These are phyloP conservation scores for Rotaria sp. DNA, from an alignment of 2,888 invertebrate genomes.

Conservation along the genomic window DNA sequence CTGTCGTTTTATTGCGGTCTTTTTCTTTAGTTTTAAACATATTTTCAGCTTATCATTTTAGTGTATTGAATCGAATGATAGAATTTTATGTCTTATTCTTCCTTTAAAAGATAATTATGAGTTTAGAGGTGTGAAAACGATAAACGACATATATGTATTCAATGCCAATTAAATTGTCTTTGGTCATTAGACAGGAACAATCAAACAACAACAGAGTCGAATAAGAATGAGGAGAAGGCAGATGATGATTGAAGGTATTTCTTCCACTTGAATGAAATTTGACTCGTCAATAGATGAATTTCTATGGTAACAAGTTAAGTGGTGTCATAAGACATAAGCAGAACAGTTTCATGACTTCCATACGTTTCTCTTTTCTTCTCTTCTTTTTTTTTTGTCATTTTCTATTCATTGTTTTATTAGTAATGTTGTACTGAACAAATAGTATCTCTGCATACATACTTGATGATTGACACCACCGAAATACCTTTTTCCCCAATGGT, in stretches of 20 bases:
- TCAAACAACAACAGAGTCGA: not conserved
- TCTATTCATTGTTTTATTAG: slow-evolving; percentile 18
- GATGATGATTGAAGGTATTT: slow-evolving; percentile 15
- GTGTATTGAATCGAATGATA: slow-evolving; percentile 16
- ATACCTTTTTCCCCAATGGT: slow-evolving; percentile 13
- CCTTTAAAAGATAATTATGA: slow-evolving; percentile 9
- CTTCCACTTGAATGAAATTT: slow-evolving; percentile 14
- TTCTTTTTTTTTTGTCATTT: not conserved
- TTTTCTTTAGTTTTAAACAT: not conserved
- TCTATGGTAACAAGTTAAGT: slow-evolving; percentile 15
- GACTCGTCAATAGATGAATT: not conserved
- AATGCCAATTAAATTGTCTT: slow-evolving; percentile 32
- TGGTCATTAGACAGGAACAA: slow-evolving; percentile 25
- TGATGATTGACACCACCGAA: slow-evolving; percentile 15
- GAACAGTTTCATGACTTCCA: slow-evolving; percentile 10
- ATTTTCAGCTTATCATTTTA: slow-evolving; percentile 22
- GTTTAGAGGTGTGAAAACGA: slow-evolving; percentile 15
- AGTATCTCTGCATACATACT: not conserved
- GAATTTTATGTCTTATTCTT: slow-evolving; percentile 16
- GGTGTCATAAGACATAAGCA: not conserved
- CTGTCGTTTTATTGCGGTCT: slow-evolving; percentile 9
- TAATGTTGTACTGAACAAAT: not conserved
- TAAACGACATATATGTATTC: not conserved
- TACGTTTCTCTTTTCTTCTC: not conserved
- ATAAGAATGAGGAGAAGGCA: not conserved